Evolutionary conservation across 1,140 invertebrate genomes (phyloP), one percentile per base, ranked within the genome.

Genomic region (Drosophila takahashii): DNA sequence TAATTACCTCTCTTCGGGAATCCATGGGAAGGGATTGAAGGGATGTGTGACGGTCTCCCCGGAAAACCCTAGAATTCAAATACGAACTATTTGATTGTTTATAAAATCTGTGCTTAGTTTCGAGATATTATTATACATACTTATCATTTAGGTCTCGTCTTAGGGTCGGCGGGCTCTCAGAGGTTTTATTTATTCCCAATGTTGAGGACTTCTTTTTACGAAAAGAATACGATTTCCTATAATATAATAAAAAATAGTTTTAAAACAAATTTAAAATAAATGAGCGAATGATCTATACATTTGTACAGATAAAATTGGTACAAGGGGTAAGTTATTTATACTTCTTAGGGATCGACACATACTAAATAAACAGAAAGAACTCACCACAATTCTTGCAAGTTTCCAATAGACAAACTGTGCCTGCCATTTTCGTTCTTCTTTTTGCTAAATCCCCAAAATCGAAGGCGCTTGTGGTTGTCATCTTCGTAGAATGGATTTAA

Each of bases 401-500:
- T 93, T 44, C 92, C 92, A 50, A 94, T 92, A 18, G 92, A 94
- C 77, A 94, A 94, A 85, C 94, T 94, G n/a, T 67, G 64, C 77
- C 93, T 94, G 18, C 93, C 92, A 61, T 93, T 92, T 18, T 85
- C 91, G 18, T 77, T 64, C 50, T 74, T 58, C 13, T 79, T 67
- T 58, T 81, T 90, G 77, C 22, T 92, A 91, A 61, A 93, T 83
- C 93, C 93, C 93, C 93, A 94, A 80, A 94, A 94, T 29, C 93
- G 79, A 32, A 94, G 93, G 65, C 93, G 93, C 62, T 93, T 94
- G 66, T 94, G 94, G 73, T 95, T 93, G 66, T 95, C 93, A 45
- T 95, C 95, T 65, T 96, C 95, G 65, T 94, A 93, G 91, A 96
- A 96, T 4, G 95, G 95, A 92, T 96, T 95, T 39, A 96, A 92